A percentile compares a stretch with the other conserved stretches of the same genome.
phyloP scores from a whole-genome alignment of 2,113 vertebrate species.

The Sphaerodactylus townsendi region DNA sequence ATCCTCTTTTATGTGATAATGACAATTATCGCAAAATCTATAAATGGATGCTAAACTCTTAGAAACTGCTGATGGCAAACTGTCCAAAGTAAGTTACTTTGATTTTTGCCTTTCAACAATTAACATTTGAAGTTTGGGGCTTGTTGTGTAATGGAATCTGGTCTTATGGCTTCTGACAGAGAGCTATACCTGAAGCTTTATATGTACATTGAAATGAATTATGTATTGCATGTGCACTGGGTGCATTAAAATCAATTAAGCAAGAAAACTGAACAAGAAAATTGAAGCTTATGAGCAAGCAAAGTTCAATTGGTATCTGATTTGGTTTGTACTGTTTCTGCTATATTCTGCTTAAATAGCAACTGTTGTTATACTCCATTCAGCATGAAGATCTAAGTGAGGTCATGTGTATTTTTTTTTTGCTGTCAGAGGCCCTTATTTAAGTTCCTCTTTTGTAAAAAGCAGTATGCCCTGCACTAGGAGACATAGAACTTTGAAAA shows the following conservation, averaged over 20 bases:
- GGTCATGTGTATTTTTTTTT: too few relatives aligned
- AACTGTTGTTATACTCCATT: neutral
- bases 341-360: neutral
- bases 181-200: constrained; percentile 26
- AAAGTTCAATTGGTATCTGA: too few relatives aligned
- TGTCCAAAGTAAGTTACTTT: constrained; percentile 7
- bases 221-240: neutral
- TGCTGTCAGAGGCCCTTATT: too few relatives aligned
- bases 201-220: neutral
- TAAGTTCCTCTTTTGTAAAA: too few relatives aligned
- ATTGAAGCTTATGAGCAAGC: neutral
- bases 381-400: too few relatives aligned
- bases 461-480: too few relatives aligned
- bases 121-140: constrained; percentile 30
- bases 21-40: constrained; percentile 18
- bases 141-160: constrained; percentile 23
- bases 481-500: too few relatives aligned
- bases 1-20: neutral
- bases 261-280: too few relatives aligned
- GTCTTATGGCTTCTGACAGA: constrained; percentile 30
- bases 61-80: constrained; percentile 19
- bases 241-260: constrained; percentile 1
- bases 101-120: neutral
- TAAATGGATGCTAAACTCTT: neutral
- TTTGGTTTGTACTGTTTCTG: neutral